A percentile compares a stretch with the other conserved stretches of the same genome.
These are phyloP conservation scores for silkworm (Bombyx mori) DNA, from an alignment of 1,140 invertebrate species.

Conservation along the genomic window DNA sequence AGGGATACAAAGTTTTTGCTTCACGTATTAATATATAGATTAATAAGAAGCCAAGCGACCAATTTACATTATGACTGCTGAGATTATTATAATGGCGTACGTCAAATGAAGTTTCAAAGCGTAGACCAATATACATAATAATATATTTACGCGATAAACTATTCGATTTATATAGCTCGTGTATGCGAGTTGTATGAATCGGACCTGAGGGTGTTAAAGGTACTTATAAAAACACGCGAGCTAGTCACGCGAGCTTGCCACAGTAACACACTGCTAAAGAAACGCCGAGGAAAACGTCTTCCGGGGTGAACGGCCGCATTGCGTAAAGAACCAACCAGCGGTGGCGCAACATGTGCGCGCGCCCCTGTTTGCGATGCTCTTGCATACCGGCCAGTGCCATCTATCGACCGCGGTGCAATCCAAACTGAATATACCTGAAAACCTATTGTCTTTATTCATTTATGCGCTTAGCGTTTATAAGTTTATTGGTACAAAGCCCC, in stretches of 20 bases:
- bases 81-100: too few relatives aligned
- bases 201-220: constrained; percentile 33
- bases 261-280: constrained; percentile 65
- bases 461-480: constrained; percentile 1
- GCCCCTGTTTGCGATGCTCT: constrained; percentile 18
- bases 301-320: constrained; percentile 66
- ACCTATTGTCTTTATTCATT: not conserved
- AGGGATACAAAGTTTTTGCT: too few relatives aligned
- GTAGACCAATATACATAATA: too few relatives aligned
- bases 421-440: not conserved
- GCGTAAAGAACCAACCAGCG: constrained; percentile 48
- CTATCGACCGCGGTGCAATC: constrained; percentile 16
- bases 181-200: constrained; percentile 30
- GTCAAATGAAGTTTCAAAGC: too few relatives aligned
- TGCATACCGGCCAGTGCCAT: constrained; percentile 22
- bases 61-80: too few relatives aligned
- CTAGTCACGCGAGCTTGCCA: constrained; percentile 55
- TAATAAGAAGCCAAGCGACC: too few relatives aligned
- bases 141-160: too few relatives aligned
- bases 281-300: constrained; percentile 66
- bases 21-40: too few relatives aligned
- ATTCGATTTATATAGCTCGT: constrained; percentile 7
- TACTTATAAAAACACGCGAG: constrained; percentile 41
- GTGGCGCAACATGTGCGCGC: constrained; percentile 52
- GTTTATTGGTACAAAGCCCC: not conserved